Percentiles rank a stretch among this genome's conserved stretches.
These are phyloP conservation scores for Sylvia borin DNA, from an alignment of 2,797 vertebrate genomes.

Conservation along the genomic window DNA sequence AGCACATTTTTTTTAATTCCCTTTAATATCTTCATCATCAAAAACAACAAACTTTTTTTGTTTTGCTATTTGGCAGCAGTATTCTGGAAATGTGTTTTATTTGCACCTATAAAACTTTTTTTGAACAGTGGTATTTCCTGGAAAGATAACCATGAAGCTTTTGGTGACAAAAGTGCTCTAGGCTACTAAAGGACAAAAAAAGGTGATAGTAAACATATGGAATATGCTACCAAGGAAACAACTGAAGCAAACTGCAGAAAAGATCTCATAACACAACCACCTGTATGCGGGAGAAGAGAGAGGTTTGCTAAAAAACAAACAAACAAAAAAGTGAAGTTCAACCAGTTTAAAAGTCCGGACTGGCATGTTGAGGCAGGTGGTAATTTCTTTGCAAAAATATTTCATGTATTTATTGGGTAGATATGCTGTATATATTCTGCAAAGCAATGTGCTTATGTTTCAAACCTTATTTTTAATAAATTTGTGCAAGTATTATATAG, in stretches of 20 bases:
- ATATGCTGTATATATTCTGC: background rate
- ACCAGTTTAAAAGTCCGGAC: background rate
- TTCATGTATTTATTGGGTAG: background rate
- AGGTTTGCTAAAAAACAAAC: background rate
- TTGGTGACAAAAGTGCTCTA: background rate
- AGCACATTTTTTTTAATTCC: background rate
- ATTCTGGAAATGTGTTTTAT: slow-evolving; percentile 29
- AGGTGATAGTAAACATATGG: slow-evolving; percentile 51
- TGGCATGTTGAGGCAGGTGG: background rate
- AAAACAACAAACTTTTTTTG: slow-evolving; percentile 30
- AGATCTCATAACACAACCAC: slow-evolving; percentile 29
- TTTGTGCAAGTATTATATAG: background rate
- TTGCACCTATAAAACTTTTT: slow-evolving; percentile 8
- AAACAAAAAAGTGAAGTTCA: slow-evolving; percentile 14
- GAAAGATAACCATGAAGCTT: slow-evolving; percentile 6
- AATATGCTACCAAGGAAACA: slow-evolving; percentile 44
- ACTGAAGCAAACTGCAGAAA: slow-evolving; percentile 47
- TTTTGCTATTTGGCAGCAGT: slow-evolving; percentile 1
- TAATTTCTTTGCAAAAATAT: background rate
- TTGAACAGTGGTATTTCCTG: slow-evolving; percentile 36
- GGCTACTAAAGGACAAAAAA: background rate
- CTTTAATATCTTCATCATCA: slow-evolving; percentile 7
- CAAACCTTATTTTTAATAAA: background rate
- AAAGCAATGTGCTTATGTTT: background rate
- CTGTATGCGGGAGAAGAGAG: background rate